Evolutionary conservation across 2,888 invertebrate genomes (phyloP).

Genomic region (Idaea biselata): DNA sequence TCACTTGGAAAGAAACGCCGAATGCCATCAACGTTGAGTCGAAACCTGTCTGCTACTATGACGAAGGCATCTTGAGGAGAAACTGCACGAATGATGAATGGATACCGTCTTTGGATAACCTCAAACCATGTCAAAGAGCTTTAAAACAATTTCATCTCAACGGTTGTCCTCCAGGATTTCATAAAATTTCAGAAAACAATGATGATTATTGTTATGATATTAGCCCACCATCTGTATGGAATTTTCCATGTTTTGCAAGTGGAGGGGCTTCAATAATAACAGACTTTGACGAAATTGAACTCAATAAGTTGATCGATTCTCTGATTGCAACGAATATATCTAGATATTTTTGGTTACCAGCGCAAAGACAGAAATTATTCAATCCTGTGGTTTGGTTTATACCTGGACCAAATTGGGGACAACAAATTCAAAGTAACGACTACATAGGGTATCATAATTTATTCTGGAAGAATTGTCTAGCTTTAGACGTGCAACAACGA

Average conservation of each 20-base stretch:
- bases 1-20: constrained; percentile 53
- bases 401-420: constrained; percentile 72
- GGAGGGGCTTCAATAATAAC: constrained; percentile 65
- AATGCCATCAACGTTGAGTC: constrained; percentile 50
- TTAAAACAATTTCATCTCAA: constrained; percentile 46
- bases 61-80: constrained; percentile 49
- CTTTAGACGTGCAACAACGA: constrained; percentile 49
- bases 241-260: constrained; percentile 61
- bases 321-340: constrained; percentile 45
- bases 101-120: constrained; percentile 46
- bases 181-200: constrained; percentile 48
- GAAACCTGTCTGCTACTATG: constrained; percentile 54
- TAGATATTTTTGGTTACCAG: constrained; percentile 74
- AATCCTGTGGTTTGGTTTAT: constrained; percentile 69
- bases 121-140: constrained; percentile 50
- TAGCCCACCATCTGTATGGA: constrained; percentile 47
- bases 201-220: constrained; percentile 62
- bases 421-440: constrained; percentile 36
- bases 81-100: constrained; percentile 56
- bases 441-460: constrained; percentile 36
- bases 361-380: constrained; percentile 59
- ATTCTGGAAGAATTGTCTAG: constrained; percentile 55
- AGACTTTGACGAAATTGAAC: constrained; percentile 50
- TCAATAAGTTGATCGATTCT: constrained; percentile 46
- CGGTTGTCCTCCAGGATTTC: constrained; percentile 60